Evolutionary conservation across 1,140 invertebrate genomes (phyloP), one percentile per base, ranked within the genome.

Genomic region (Drosophila micromelanica): DNA sequence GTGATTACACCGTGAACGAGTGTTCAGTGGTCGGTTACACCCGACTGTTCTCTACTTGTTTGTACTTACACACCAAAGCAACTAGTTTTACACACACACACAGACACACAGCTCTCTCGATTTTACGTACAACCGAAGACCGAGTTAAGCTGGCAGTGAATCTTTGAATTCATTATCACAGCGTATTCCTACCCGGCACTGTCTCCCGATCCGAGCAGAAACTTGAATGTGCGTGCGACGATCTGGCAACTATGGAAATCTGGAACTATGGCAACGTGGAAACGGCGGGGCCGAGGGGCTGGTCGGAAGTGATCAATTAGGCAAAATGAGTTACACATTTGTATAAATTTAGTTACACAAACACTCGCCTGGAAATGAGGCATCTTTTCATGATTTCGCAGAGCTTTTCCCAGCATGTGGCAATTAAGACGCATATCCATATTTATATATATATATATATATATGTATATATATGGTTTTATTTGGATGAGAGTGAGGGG

Each of bases 241-340:
- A 69, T 59, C 54, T 23, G 30, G 35, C 30, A 52, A 17, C 38
- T 54, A 32, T 13, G 17, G 30, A 35, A 54, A n/a, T 35, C 3
- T 35, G 42, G 9, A 30, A 43, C 46, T 51, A 46, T 17, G 59
- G 11, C 15, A 13, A 17, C 13, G 51, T 48, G 35, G 42, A 60
- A 27, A 38, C 38, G 52, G 45, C 38, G 68, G 63, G 30, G 17
- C 17, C 1, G 57, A 49, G 71, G 42, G 72, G 51, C 70, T 65
- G 79, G 80, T 89, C 84, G 84, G 84, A 89, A 89, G 80, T 70
- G 73, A 89, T 89, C 85, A 89, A 89, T 89, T 89, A 89, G 84
- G 85, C 76, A 81, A 84, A 89, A 84, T 89, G 67, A 89, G 84
- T 89, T 77, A 89, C 84, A 89, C 73, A 89, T 84, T 89, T 89